phyloP scores from a whole-genome alignment of 2,113 vertebrate genomes.

The Poeciliopsis prolifica region DNA sequence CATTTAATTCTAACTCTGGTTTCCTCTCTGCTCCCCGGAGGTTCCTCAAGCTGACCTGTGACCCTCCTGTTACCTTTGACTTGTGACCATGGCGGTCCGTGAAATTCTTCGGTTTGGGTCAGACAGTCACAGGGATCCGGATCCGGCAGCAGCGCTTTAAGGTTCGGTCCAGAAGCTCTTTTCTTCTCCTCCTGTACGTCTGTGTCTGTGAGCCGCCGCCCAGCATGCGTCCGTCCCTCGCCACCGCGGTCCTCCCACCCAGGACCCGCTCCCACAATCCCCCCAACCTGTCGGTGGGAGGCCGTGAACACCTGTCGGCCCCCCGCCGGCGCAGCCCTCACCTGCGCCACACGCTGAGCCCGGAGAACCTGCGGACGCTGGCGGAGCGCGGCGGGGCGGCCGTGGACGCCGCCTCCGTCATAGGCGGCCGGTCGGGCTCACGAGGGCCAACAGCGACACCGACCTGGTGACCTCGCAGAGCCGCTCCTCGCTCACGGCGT shows the following conservation, averaged over 20 bases:
- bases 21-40: background rate
- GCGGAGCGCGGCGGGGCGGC: conserved; percentile 82
- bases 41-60: background rate
- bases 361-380: conserved; percentile 93
- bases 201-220: background rate
- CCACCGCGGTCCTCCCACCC: conserved; percentile 80
- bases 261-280: conserved; percentile 78
- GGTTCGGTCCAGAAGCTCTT: background rate
- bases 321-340: conserved; percentile 90
- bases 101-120: no score
- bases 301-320: conserved; percentile 89
- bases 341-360: conserved; percentile 93
- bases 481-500: conserved; percentile 94
- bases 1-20: no score
- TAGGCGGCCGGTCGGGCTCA: conserved; percentile 79
- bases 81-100: no score
- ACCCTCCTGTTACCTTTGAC: no score
- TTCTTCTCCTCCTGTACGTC: background rate
- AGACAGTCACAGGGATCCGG: no score
- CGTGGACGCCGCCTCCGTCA: conserved; percentile 69
- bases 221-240: conserved; percentile 82
- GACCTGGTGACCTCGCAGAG: conserved; percentile 95
- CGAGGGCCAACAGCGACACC: conserved; percentile 95
- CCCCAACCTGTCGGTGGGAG: conserved; percentile 85
- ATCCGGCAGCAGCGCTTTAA: background rate